Base-by-base conservation (phyloP, 23 tunicate genomes). In the Ascidia mentula region DNA sequence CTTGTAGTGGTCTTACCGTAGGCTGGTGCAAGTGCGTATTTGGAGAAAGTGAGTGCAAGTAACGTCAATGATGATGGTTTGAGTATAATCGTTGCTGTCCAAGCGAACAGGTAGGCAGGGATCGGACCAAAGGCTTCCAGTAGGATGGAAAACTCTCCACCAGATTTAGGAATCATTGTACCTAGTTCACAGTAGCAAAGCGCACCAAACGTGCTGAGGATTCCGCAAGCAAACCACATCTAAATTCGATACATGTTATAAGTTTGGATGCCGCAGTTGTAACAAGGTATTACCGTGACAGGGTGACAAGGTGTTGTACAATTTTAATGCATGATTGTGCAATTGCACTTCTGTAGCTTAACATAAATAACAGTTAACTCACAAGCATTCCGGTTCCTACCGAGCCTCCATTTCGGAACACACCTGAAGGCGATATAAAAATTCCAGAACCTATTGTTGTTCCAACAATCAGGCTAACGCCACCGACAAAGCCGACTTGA, bases 391-490 rank as follows among this genome's bases (percentile, higher is more conserved):
- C 97, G 72, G 89, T 60, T 30, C 89, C 99, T 20, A 86, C 88
- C 9, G 97, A 91, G 6, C 97, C 97, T 28, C 92, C 89, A 39
- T 91, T 78, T 75, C 77, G 30, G 32, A 96, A 72, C n/a, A 96
- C 99, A 33, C 97, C 99, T 40, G 87, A 88, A 22, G 99, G 99
- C 13, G 99, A 96, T 35, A 96, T 93, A 77, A 96, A 96, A 18
- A 96, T 96, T 32, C 99, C 99, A 40, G 97, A 92, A 0, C 99
- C 99, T 72, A 96, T 96, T 46, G 91, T 92, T 39, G 92, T 96
- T 22, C 99, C 99, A 84, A 46, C 33, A 61, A 75, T 81, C 4
- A 18, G 76, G 65, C 87, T 81, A 33, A 87, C 72, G 0, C 88
- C 99, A 0, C 85, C 86, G 13, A 95, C 46, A 31, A 87, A 89